Base-by-base conservation (phyloP, 1,140 invertebrate species). In the Zeugodacus cucurbitae region DNA sequence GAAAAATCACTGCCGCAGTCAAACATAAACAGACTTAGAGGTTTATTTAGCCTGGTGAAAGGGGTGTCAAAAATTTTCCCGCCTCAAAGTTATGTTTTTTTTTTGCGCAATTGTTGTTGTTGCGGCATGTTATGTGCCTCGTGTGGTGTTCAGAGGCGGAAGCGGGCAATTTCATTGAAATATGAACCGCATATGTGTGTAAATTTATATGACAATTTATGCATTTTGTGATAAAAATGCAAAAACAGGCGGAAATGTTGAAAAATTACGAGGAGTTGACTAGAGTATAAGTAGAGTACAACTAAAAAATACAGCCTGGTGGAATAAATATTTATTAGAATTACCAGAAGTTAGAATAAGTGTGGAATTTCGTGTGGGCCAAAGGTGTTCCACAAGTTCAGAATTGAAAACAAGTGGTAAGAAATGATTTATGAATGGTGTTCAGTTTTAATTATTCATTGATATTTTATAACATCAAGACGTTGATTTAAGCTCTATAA, bases 151-250 rank as follows among this genome's bases (percentile, higher is more conserved):
- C 7, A 48, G 74, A 8, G 44, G 22, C 74, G 74, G 74, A 82
- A 82, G 74, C n/a, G 86, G 86, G 78, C 85, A 89, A 88, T 85
- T 89, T 90, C 67, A 91, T 89, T 92, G 91, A 92, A 92, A 92
- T 92, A 92, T 92, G 90, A 92, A 92, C 91, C 91, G 90, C 91
- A 92, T 91, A 90, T 92, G 91, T 91, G 91, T 90, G 92, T 91
- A 92, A 89, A 62, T 62, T 62, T n/a, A 92, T 89, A 90, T 88
- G 89, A 88, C 67, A 87, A 62, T 86, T 86, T 86, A 82, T 82
- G 74, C 37, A 26, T 82, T 82, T 82, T 82, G 74, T 29, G 74
- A n/a, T 11, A 82, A 22, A 82, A 20, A 3, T 54, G 1, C 2
- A 20, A 82, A 82, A 48, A 26, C 0, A 48, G 74, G 4, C 3